Evolutionary conservation across 1,140 invertebrate genomes (phyloP).

Genomic region (Drosophila dunni): DNA sequence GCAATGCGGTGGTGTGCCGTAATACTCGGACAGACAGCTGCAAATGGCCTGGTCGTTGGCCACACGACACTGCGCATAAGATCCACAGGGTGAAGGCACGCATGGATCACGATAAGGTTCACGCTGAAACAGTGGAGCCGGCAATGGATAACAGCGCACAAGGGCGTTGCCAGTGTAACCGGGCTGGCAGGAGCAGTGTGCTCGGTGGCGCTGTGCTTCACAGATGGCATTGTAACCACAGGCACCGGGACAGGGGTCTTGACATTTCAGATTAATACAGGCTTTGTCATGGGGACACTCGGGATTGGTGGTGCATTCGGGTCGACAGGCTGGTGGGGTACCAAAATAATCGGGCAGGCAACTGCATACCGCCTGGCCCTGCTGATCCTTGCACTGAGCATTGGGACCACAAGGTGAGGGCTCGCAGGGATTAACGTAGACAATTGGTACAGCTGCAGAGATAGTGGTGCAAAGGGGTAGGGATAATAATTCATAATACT

Average conservation of each 20-base stretch:
- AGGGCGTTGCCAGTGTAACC: constrained; percentile 92
- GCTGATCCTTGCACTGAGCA: constrained; percentile 88
- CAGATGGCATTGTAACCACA: constrained; percentile 95
- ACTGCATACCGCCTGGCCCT: constrained; percentile 88
- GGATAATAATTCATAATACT: constrained; percentile 36
- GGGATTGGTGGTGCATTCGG: constrained; percentile 93
- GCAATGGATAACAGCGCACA: constrained; percentile 88
- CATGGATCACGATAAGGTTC: constrained; percentile 89
- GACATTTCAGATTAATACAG: constrained; percentile 92
- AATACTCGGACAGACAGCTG: constrained; percentile 88
- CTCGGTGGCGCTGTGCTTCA: constrained; percentile 90
- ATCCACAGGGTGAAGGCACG: constrained; percentile 92
- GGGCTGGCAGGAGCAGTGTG: constrained; percentile 90
- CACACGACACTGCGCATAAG: constrained; percentile 85
- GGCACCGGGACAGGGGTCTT: constrained; percentile 91
- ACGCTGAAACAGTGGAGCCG: constrained; percentile 85
- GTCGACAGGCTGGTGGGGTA: constrained; percentile 90
- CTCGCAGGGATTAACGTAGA: constrained; percentile 86
- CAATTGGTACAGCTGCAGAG: constrained; percentile 66
- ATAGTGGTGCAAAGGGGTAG: constrained; percentile 29
- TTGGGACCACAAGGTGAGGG: constrained; percentile 92
- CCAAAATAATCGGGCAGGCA: constrained; percentile 90
- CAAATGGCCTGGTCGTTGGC: constrained; percentile 87
- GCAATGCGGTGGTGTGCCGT: constrained; percentile 90
- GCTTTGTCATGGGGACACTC: constrained; percentile 92